A percentile compares a stretch with the other conserved stretches of the same genome.
These are phyloP conservation scores for Leucophora obtusa DNA, from an alignment of 2,888 invertebrate species.

Conservation along the genomic window DNA sequence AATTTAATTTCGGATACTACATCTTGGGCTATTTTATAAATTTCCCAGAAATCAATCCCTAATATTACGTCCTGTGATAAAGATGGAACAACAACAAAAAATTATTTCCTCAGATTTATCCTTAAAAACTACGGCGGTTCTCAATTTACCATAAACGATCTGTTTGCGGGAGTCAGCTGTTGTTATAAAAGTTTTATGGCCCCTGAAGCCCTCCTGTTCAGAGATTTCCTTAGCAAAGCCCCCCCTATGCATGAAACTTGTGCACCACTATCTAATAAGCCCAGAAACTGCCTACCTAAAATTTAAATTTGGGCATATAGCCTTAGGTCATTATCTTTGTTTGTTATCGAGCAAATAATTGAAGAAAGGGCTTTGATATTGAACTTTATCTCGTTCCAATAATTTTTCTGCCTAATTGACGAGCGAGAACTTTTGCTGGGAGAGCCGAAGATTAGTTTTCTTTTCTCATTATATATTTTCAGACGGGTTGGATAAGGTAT, in stretches of 20 bases:
- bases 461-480: conserved; percentile 7
- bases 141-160: conserved; percentile 6
- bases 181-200: not conserved
- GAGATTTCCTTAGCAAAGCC: conserved; percentile 8
- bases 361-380: not conserved
- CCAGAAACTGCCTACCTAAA: not conserved
- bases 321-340: not conserved
- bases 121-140: not conserved
- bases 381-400: not conserved
- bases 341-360: not conserved
- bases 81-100: conserved; percentile 13
- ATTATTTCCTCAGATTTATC: not conserved
- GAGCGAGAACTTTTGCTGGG: not conserved
- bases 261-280: conserved; percentile 6
- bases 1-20: no score
- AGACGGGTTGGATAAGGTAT: conserved; percentile 10
- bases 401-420: not conserved
- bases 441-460: not conserved
- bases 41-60: conserved; percentile 11
- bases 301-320: not conserved
- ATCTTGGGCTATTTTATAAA: no score
- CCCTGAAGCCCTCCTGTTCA: not conserved
- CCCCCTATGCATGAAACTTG: conserved; percentile 10
- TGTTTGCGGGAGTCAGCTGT: conserved; percentile 15
- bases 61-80: conserved; percentile 7